Base-by-base conservation (phyloP, 1,140 invertebrate genomes). In the Zaprionus africanus region DNA sequence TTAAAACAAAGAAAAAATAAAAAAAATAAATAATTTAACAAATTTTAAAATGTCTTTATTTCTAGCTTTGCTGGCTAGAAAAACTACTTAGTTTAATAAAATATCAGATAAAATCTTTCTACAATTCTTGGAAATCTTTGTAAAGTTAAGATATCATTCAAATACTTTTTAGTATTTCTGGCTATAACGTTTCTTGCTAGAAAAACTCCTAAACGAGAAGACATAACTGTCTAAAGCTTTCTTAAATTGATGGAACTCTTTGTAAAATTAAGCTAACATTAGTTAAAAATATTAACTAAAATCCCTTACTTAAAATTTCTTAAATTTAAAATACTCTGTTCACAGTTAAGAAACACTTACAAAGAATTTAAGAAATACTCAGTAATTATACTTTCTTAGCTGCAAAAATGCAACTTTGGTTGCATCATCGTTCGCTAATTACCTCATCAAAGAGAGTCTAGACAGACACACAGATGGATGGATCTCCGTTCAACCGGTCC, bases 371-470 rank as follows among this genome's bases (percentile, higher is more conserved):
- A 43, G 11, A 5, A n/a, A 17, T 46, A 2, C n/a, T 3, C n/a
- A 46, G 7, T 7, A 34, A 2, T 43, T 6, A 4, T 15, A 28
- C 36, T 57, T 43, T 43, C 26, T 7, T 46, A 22, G n/a, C 4
- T 9, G 41, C 53, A 43, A 11, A 41, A 57, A 51, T 17, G n/a
- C 34, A n/a, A 12, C 11, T 36, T 5, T 2, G 31, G 11, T 79
- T 86, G 59, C 82, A 83, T 80, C 68, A 79, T 58, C 49, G 13
- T 28, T 56, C 77, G 83, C 67, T 79, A 87, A 85, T 82, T 74
- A 70, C 41, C 60, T 36, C 5, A 65, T 60, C 31, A 31, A n/a
- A 26, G 41, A 12, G 2, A 11, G 41, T 26, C 17, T 46, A 46
- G 41, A 26, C 22, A 15, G 36, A n/a, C 22, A 13, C 36, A 51